Conservation (phyloP, 2,113 vertebrate genomes). For the Tretioscincus oriximinensis region DNA sequence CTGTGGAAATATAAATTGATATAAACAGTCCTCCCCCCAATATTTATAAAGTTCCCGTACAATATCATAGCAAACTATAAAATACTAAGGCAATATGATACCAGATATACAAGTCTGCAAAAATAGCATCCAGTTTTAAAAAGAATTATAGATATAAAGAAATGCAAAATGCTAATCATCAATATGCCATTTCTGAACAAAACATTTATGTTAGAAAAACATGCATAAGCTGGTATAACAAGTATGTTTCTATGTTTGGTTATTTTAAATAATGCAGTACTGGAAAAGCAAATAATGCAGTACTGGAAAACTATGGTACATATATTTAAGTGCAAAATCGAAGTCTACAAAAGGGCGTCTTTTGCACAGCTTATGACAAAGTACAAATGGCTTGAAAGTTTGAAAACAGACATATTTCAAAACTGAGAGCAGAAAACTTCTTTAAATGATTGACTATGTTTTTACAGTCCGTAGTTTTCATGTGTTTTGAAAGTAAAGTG, state of each 20-base stretch:
- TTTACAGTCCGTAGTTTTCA: neutral
- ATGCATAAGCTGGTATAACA: neutral
- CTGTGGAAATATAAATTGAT: neutral
- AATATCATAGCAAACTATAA: slow-evolving; percentile 4
- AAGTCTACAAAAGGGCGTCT: neutral
- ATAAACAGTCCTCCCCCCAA: neutral
- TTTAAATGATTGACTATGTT: neutral
- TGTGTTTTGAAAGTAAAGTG: slow-evolving; percentile 28
- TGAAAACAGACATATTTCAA: neutral
- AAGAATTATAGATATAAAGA: neutral
- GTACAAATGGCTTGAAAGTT: neutral
- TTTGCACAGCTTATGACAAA: neutral
- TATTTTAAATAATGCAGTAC: neutral
- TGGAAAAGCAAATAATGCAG: neutral
- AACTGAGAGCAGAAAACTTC: neutral
- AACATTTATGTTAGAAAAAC: neutral
- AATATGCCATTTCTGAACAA: slow-evolving; percentile 1
- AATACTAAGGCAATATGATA: neutral
- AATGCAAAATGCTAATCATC: slow-evolving; percentile 4
- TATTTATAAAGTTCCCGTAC: neutral
- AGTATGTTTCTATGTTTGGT: neutral
- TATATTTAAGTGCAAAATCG: neutral
- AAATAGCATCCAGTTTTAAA: neutral
- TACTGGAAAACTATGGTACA: slow-evolving; percentile 1
- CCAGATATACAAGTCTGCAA: neutral